Conservation (phyloP, 2,888 invertebrate species). For the Homarus gammarus region DNA sequence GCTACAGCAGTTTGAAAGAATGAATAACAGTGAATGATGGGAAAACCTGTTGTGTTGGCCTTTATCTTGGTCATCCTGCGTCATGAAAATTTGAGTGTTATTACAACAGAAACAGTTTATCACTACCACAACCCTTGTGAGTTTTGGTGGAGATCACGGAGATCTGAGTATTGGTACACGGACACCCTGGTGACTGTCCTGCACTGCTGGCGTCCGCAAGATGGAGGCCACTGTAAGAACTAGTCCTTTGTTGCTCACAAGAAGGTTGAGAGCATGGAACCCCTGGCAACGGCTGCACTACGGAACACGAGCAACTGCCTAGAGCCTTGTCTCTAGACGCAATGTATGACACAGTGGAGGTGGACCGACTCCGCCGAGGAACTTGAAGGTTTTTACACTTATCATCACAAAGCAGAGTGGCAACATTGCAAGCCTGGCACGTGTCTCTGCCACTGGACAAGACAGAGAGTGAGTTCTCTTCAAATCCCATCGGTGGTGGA, state of each 20-base stretch:
- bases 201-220: neutral
- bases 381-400: neutral
- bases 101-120: constrained; percentile 40
- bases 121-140: constrained; percentile 6
- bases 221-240: neutral
- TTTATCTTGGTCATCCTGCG: neutral
- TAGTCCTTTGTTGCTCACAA: neutral
- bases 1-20: too few relatives aligned
- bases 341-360: constrained; percentile 39
- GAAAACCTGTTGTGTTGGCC: too few relatives aligned
- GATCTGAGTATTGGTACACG: neutral
- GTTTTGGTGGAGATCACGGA: constrained; percentile 19
- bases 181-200: neutral
- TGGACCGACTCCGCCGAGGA: constrained; percentile 25
- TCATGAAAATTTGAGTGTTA: neutral
- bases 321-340: neutral
- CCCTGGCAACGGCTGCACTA: neutral
- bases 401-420: neutral
- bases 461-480: neutral
- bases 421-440: constrained; percentile 25
- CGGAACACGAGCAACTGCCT: neutral
- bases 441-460: neutral
- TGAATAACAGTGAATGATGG: too few relatives aligned
- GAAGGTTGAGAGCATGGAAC: neutral
- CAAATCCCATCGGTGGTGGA: constrained; percentile 7